These are phyloP conservation scores for Phrynosoma platyrhinos DNA, from an alignment of 2,113 vertebrate species.

Conservation along the genomic window DNA sequence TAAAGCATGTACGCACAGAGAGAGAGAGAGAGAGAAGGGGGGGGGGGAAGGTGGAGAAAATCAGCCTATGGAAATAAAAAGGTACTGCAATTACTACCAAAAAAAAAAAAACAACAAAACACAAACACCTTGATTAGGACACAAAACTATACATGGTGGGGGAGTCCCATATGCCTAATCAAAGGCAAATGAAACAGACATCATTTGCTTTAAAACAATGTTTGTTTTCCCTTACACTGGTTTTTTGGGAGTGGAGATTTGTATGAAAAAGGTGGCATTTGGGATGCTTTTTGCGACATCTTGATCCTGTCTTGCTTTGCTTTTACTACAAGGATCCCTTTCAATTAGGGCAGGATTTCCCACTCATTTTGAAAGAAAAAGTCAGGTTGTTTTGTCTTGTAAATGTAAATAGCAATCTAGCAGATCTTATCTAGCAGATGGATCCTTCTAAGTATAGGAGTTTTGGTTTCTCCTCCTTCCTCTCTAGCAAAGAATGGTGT, in stretches of 20 bases:
- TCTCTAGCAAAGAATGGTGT: not conserved
- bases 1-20: too few species aligned
- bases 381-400: not conserved
- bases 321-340: not conserved
- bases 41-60: too few species aligned
- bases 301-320: not conserved
- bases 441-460: not conserved
- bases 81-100: too few species aligned
- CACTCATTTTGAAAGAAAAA: conserved; percentile 5
- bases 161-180: not conserved
- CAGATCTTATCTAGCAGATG: not conserved
- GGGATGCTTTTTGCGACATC: not conserved
- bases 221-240: not conserved
- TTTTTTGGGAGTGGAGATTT: not conserved
- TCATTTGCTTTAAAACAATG: too few species aligned
- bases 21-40: too few species aligned
- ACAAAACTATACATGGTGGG: too few species aligned
- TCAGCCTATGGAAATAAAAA: not conserved
- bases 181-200: not conserved
- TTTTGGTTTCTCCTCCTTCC: not conserved
- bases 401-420: conserved; percentile 4
- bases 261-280: too few species aligned
- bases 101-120: not conserved
- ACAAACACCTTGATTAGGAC: not conserved
- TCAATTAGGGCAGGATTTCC: not conserved